Evolutionary conservation across 2,797 vertebrate species (phyloP).

Genomic region (Galagoides demidoff): DNA sequence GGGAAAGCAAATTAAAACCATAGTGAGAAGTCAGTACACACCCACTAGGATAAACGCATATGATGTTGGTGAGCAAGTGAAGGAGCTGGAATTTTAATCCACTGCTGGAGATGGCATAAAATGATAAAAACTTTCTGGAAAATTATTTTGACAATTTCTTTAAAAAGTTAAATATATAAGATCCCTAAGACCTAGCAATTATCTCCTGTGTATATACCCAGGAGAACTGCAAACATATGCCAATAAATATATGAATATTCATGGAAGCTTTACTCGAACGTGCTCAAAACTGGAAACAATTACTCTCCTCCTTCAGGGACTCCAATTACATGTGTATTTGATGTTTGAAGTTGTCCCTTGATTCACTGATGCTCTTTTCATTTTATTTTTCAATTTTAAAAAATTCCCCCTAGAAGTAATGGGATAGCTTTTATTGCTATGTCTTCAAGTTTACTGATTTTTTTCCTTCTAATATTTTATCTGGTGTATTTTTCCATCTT

Average conservation of each 20-base stretch:
- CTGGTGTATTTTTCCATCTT: not conserved
- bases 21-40: not conserved
- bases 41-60: not conserved
- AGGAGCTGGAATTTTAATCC: constrained; percentile 6
- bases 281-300: constrained; percentile 16
- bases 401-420: not conserved
- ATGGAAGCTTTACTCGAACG: constrained; percentile 24
- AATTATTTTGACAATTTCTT: constrained; percentile 19
- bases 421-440: not conserved
- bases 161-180: not conserved
- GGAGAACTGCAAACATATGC: not conserved
- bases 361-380: not conserved
- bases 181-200: not conserved
- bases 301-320: not conserved
- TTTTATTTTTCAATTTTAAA: constrained; percentile 51
- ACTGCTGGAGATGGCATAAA: not conserved
- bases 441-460: constrained; percentile 17
- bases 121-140: constrained; percentile 39
- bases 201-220: not conserved
- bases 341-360: not conserved
- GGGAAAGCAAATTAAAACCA: not conserved
- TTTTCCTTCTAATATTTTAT: not conserved
- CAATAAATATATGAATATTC: constrained; percentile 39
- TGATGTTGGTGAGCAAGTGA: not conserved
- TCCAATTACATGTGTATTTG: constrained; percentile 30